phyloP scores from a whole-genome alignment of 2,797 vertebrate species.

The Bufotes viridis region DNA sequence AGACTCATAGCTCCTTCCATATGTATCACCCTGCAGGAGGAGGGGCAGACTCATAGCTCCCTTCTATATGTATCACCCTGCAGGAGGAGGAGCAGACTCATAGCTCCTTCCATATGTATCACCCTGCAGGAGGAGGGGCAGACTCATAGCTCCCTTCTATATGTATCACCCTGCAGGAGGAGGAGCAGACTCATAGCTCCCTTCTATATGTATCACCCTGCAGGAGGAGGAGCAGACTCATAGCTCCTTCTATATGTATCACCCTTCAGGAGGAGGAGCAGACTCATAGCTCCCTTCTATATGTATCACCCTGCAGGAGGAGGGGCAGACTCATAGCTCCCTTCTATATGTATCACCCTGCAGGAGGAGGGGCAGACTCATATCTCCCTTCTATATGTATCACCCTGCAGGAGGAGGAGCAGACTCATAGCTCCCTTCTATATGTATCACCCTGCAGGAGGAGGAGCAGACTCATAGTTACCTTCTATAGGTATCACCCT shows the following conservation, averaged over 20 bases:
- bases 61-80: slow-evolving; percentile 18
- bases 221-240: slow-evolving; percentile 16
- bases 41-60: not conserved
- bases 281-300: slow-evolving; percentile 1
- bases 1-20: not conserved
- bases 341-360: not conserved
- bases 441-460: not conserved
- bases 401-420: slow-evolving; percentile 19
- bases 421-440: not conserved
- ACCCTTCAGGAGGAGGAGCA: not conserved
- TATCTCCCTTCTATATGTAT: not conserved
- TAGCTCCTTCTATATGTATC: slow-evolving; percentile 7
- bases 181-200: not conserved
- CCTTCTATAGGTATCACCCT: too few species aligned
- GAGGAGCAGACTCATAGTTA: too few species aligned
- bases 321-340: not conserved
- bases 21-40: not conserved
- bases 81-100: slow-evolving; percentile 26
- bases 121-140: not conserved
- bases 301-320: not conserved
- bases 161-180: slow-evolving; percentile 3
- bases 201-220: slow-evolving; percentile 18
- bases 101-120: slow-evolving; percentile 6
- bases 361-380: not conserved
- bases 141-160: not conserved